Evolutionary conservation across 1,140 invertebrate species (phyloP), one percentile per base, ranked within the genome.

Genomic region (Aplysia californica): DNA sequence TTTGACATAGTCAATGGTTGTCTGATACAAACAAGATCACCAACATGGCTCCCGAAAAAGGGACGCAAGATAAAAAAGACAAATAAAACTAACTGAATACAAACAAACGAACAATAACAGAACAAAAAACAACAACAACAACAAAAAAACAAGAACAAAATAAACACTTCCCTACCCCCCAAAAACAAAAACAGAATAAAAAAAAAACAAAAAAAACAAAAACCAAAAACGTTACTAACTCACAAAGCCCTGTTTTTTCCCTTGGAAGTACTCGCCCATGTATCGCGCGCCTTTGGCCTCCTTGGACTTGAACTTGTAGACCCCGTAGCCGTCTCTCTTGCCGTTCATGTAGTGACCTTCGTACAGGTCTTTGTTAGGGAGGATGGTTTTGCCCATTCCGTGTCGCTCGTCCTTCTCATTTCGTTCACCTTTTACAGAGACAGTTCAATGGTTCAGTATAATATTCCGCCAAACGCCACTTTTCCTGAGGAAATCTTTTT

Each of bases 321-420:
- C 59, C 20, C 72, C 72, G 26, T 65, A 35, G 0, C 72, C 72
- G 39, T 75, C 72, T 23, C 72, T 39, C 33, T 66, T 75, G 61
- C 72, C 72, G n/a, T 44, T 44, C 61, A 75, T 65, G 55, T 75
- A 75, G 39, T 44, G 44, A 6, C 72, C 72, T 15, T 75, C 72
- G 29, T 66, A 75, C 1, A 66, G 29, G 23, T 75, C 72, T 35
- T 38, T 58, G 61, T 75, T 75, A 1, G 72, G 72, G 3, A 75
- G 31, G 29, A 75, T 33, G n/a, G 72, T 61, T 15, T 33, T 75
- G 2, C 72, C 72, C 35, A 58, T 23, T 10, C 72, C 72, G n/a
- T 75, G 72, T 0, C 72, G 58, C 36, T 75, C 72, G 38, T 65
- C 50, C 31, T 41, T 75, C 39, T 75, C 72, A 55, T 75, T 75